Conservation (phyloP, 2,113 vertebrate genomes). For the Machaerirhynchus nigripectus region DNA sequence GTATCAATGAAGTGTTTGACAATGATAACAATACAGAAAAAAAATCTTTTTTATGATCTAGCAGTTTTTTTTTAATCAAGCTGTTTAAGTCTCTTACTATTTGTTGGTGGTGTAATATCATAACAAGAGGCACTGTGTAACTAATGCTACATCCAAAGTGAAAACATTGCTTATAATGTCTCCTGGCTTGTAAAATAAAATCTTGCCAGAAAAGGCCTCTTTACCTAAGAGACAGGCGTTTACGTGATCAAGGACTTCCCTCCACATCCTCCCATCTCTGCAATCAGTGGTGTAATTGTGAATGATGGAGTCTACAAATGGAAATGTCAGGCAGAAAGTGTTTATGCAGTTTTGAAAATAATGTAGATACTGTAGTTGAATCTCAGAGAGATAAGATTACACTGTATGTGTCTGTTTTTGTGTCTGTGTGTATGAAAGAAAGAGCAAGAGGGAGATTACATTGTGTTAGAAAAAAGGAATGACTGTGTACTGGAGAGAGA, state of each 20-base stretch:
- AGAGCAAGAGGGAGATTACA: slow-evolving; percentile 19
- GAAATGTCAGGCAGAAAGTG: slow-evolving; percentile 53
- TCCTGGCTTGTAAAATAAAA: slow-evolving; percentile 13
- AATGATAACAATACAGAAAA: slow-evolving; percentile 20
- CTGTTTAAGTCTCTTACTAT: not conserved
- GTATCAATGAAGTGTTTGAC: slow-evolving; percentile 55
- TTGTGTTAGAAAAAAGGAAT: slow-evolving; percentile 3
- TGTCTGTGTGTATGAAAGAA: not conserved
- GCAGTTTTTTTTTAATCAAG: slow-evolving; percentile 1
- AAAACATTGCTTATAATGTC: not conserved
- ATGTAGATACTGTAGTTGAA: slow-evolving; percentile 47
- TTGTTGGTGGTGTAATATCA: slow-evolving; percentile 21
- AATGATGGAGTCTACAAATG: slow-evolving; percentile 30
- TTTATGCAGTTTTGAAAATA: slow-evolving; percentile 70
- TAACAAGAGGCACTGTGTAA: not conserved
- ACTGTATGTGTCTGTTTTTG: not conserved
- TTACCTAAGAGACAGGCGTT: slow-evolving; percentile 20
- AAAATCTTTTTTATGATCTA: slow-evolving; percentile 43
- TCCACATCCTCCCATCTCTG: slow-evolving; percentile 21
- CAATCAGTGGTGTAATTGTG: not conserved
- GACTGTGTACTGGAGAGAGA: slow-evolving; percentile 9
- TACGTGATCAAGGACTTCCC: slow-evolving; percentile 45
- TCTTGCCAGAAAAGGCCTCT: slow-evolving; percentile 12
- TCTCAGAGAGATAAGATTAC: slow-evolving; percentile 44
- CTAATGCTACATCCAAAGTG: not conserved